phyloP scores from a whole-genome alignment of 2,888 invertebrate genomes.

The Callyntrura sp. region DNA sequence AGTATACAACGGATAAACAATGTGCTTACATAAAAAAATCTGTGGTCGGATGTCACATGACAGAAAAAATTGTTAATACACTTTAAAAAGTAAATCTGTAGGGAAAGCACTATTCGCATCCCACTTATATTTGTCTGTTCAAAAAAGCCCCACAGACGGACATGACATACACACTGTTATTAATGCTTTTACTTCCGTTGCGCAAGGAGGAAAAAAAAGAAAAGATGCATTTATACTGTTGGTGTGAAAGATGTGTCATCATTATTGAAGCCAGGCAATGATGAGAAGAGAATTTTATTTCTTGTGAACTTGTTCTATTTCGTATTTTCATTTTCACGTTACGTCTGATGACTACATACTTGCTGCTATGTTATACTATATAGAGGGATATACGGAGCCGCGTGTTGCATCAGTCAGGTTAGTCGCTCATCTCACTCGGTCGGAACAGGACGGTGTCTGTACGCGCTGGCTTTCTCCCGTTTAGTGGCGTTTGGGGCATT shows the following conservation, averaged over 20 bases:
- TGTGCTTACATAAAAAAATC: too few relatives aligned
- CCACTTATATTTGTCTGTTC: too few relatives aligned
- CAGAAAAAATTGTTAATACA: too few relatives aligned
- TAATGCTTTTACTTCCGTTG: background rate
- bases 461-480: constrained; percentile 42
- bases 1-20: too few relatives aligned
- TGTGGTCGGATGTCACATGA: too few relatives aligned
- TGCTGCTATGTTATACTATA: background rate
- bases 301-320: background rate
- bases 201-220: background rate
- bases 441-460: constrained; percentile 40
- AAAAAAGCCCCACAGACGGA: too few relatives aligned
- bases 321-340: background rate
- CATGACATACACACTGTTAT: too few relatives aligned
- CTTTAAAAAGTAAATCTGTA: too few relatives aligned
- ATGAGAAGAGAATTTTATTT: constrained; percentile 23
- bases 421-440: constrained; percentile 65
- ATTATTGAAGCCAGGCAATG: constrained; percentile 17
- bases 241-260: constrained; percentile 61
- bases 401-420: constrained; percentile 65
- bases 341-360: too few relatives aligned
- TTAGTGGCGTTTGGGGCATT: background rate
- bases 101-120: too few relatives aligned
- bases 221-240: constrained; percentile 21
- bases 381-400: constrained; percentile 60